phyloP scores from a whole-genome alignment of 2,888 invertebrate genomes.

The Tachina grossa region DNA sequence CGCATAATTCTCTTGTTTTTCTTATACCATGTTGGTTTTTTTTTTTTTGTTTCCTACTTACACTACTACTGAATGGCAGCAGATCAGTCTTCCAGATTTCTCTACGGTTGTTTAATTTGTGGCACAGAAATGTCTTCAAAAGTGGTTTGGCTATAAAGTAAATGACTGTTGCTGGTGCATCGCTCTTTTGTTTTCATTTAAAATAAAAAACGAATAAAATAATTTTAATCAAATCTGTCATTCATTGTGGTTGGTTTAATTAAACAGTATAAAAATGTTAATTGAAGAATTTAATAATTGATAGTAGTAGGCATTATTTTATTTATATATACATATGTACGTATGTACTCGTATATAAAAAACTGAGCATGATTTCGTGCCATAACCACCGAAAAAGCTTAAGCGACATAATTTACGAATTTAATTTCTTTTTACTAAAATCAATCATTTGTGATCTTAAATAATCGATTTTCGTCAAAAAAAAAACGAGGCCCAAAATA shows the following conservation, averaged over 20 bases:
- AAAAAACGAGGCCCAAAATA: too few species aligned
- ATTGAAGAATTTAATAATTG: conserved; percentile 16
- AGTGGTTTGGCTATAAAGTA: conserved; percentile 6
- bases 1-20: conserved; percentile 38
- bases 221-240: conserved; percentile 28
- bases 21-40: neutral
- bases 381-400: neutral
- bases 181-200: conserved; percentile 22
- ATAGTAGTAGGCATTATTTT: neutral
- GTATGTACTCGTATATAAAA: too few species aligned
- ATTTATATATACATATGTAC: neutral
- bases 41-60: conserved; percentile 13
- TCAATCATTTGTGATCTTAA: too few species aligned
- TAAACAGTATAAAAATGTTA: conserved; percentile 6
- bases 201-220: conserved; percentile 28
- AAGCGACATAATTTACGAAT: too few species aligned
- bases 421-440: too few species aligned
- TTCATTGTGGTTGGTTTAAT: conserved; percentile 33
- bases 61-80: conserved; percentile 45
- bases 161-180: conserved; percentile 27
- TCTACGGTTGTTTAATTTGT: conserved; percentile 69
- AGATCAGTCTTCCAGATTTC: conserved; percentile 70
- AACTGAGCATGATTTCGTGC: neutral
- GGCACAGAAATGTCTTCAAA: conserved; percentile 64
- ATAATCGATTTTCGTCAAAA: too few species aligned